phyloP scores from a whole-genome alignment of 2,888 invertebrate species.

The Melanostoma mellinum region DNA sequence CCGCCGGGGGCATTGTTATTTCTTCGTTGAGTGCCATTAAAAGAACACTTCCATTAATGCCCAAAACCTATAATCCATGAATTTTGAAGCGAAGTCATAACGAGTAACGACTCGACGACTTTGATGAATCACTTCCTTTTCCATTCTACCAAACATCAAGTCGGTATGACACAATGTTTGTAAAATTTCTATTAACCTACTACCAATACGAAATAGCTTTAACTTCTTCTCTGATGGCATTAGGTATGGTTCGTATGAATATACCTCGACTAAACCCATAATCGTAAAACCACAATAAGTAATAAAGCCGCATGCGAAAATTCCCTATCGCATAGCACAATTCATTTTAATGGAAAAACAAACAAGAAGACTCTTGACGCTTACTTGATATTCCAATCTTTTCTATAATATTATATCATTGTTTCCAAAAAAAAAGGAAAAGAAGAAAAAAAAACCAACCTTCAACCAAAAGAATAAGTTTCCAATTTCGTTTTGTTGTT shows the following conservation, averaged over 20 bases:
- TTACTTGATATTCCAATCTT: conserved; percentile 43
- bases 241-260: conserved; percentile 1
- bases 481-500: conserved; percentile 34
- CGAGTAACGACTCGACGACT: too few relatives aligned
- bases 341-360: conserved; percentile 30
- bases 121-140: background rate
- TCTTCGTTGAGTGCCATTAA: too few relatives aligned
- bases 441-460: background rate
- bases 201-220: conserved; percentile 4
- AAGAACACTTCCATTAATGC: too few relatives aligned
- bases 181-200: conserved; percentile 4
- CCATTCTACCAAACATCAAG: background rate
- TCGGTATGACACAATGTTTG: conserved; percentile 16
- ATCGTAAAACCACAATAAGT: conserved; percentile 30
- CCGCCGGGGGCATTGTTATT: too few relatives aligned
- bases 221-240: background rate
- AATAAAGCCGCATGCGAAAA: conserved; percentile 10
- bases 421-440: conserved; percentile 11
- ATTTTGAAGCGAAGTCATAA: too few relatives aligned
- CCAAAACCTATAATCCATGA: too few relatives aligned
- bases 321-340: conserved; percentile 23
- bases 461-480: background rate
- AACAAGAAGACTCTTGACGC: conserved; percentile 34
- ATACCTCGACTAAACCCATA: conserved; percentile 2
- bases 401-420: conserved; percentile 29